Conservation (phyloP, 2,797 vertebrate genomes). For the Octomys mimax region DNA sequence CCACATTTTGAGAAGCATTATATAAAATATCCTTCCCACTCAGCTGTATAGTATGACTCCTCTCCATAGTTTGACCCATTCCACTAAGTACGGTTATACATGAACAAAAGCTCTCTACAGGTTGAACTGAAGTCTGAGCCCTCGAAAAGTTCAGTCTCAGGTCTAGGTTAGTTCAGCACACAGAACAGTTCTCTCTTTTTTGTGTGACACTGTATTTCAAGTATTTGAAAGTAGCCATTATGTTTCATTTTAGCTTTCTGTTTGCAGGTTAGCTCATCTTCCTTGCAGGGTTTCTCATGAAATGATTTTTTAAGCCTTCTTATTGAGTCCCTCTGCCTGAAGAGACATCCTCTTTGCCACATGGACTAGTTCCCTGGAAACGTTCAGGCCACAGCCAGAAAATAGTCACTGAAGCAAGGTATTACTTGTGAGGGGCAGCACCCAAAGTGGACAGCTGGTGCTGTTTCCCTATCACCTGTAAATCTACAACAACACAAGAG, state of each 20-base stretch:
- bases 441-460: neutral
- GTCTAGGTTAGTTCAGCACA: neutral
- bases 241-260: neutral
- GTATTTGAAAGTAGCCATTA: constrained; percentile 27
- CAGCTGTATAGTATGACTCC: neutral
- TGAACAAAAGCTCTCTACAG: neutral
- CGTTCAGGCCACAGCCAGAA: neutral
- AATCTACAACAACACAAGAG: neutral
- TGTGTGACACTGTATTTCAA: neutral
- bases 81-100: neutral
- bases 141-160: neutral
- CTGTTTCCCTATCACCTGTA: neutral
- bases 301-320: neutral
- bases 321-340: neutral
- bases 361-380: neutral
- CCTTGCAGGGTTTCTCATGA: neutral
- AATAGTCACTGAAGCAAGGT: neutral
- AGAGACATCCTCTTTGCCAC: neutral
- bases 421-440: neutral
- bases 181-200: neutral
- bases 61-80: neutral
- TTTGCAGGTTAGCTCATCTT: neutral
- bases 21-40: neutral
- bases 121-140: neutral
- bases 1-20: neutral